Conservation (phyloP, 2,888 invertebrate genomes). For the Yponomeuta plumbellus region DNA sequence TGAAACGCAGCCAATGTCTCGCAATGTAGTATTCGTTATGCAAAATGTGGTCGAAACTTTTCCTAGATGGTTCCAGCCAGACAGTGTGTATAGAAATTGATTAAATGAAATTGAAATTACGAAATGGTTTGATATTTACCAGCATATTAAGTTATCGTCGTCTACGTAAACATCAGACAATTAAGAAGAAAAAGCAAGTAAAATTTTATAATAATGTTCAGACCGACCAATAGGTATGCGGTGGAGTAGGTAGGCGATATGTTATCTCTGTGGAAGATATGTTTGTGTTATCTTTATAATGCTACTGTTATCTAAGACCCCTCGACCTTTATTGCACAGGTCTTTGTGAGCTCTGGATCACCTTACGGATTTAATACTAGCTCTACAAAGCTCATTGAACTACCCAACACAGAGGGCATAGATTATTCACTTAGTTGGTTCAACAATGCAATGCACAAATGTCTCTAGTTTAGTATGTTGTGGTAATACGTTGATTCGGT, state of each 20-base stretch:
- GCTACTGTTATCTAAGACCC: neutral
- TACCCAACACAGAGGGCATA: neutral
- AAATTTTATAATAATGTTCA: neutral
- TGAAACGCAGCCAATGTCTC: slow-evolving; percentile 45
- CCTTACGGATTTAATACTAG: neutral
- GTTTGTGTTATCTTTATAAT: neutral
- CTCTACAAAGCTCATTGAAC: neutral
- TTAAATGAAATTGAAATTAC: neutral
- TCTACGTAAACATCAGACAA: neutral
- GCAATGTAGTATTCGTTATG: slow-evolving; percentile 32
- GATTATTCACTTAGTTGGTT: neutral
- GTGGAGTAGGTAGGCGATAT: neutral
- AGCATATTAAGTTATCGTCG: too few relatives aligned
- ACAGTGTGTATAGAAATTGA: neutral
- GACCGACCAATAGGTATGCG: neutral
- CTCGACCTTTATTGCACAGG: neutral
- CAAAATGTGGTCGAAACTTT: slow-evolving; percentile 8
- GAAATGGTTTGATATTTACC: too few relatives aligned
- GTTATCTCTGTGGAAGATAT: neutral
- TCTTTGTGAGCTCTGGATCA: neutral
- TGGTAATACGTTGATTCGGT: neutral
- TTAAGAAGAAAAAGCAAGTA: neutral
- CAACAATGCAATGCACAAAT: neutral
- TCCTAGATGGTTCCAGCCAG: neutral
- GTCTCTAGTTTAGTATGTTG: neutral